Conservation (phyloP, 1,140 invertebrate species). For the Bombus ignitus region DNA sequence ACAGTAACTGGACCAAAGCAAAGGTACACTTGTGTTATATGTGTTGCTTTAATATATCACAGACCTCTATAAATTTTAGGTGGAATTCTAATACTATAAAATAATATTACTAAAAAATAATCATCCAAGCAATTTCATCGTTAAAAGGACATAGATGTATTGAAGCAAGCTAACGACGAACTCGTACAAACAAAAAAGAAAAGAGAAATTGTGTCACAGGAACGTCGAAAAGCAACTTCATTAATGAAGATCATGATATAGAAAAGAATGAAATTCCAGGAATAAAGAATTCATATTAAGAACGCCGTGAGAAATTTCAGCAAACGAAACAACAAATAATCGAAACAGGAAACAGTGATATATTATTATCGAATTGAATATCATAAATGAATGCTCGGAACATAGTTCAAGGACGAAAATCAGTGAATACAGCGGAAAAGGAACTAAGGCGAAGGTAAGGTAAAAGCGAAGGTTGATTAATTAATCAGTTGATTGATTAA, state of each 20-base stretch:
- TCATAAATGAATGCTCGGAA: not conserved
- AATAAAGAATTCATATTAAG: not conserved
- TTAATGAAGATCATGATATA: too few relatives aligned
- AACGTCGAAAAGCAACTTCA: too few relatives aligned
- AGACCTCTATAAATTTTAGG: too few relatives aligned
- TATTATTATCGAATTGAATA: not conserved
- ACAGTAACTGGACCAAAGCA: too few relatives aligned
- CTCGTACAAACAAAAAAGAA: not conserved
- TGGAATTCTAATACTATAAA: too few relatives aligned
- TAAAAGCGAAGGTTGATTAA: constrained; percentile 4
- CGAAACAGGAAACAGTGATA: not conserved
- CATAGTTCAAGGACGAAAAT: not conserved
- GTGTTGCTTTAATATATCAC: too few relatives aligned
- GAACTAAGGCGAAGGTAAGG: not conserved
- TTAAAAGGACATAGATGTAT: not conserved
- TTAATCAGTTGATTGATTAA: constrained; percentile 49
- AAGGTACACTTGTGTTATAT: too few relatives aligned
- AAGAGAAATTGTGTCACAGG: too few relatives aligned
- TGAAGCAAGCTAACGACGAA: not conserved
- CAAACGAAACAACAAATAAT: not conserved
- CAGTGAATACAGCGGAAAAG: not conserved
- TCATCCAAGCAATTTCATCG: not conserved
- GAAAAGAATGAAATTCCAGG: not conserved
- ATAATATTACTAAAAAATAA: too few relatives aligned
- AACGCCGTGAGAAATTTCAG: not conserved